Evolutionary conservation across 2,113 vertebrate genomes (phyloP), one percentile per base, ranked within the genome.

Genomic region (Oxygymnocypris stewartii): DNA sequence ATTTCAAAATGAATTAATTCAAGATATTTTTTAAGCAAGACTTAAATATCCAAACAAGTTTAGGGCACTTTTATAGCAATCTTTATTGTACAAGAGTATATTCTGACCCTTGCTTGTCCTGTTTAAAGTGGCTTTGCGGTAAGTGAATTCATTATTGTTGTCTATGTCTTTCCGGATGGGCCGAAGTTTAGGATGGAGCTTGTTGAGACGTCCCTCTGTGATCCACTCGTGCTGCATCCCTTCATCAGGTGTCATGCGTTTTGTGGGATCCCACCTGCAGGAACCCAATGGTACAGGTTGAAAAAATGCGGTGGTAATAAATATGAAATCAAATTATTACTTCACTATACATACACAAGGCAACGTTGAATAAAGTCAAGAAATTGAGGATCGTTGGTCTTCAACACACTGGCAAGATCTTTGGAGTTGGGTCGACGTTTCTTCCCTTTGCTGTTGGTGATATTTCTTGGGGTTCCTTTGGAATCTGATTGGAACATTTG

Each of bases 241-340:
- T 90, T 98, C 96, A 65, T 97, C 97, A 0, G 97, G 97, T 84
- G 95, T 97, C 96, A 98, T 96, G 11, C 97, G 96, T 84, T 95
- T 95, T 23, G 94, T 91, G n/a, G 97, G 97, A 87, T 99, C 96
- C 97, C 97, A 99, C 84, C 97, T 99, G 16, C 47, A 84, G 42
- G 20, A 59, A 78, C n/a, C 25, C 59, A 20, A 80, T 3, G 28
- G 13, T 18, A 79, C 31, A 69, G 9, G 51, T 63, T 78, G 3
- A 69, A 20, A 71, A 51, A 78, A 5, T 42, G 7, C 1, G 20
- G 35, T 61, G 6, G 20, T 86, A 31, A 74, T 5, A 73, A 71
- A 75, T 37, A 40, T 59, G 10, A 51, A 3, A 67, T 11, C 3
- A 59, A 57, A 49, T 9, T 3, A 42, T 11, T 44, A 28, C 40